Evolutionary conservation across 1,140 invertebrate genomes (phyloP).

Genomic region (Heliothis subflexa): DNA sequence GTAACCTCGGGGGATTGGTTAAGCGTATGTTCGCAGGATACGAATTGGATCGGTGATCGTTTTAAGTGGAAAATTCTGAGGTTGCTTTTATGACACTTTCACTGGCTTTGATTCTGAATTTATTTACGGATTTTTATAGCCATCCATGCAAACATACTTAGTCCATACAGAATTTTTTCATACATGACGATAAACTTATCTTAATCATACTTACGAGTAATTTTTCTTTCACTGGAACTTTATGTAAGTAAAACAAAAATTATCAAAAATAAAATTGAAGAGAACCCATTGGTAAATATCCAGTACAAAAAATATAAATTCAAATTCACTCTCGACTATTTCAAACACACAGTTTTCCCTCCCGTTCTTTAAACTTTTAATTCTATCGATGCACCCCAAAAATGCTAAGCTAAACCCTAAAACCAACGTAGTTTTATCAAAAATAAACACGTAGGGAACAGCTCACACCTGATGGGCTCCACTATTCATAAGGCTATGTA

Average conservation of each 20-base stretch:
- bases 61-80: constrained; percentile 14
- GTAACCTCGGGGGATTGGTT: constrained; percentile 28
- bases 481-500: constrained; percentile 49
- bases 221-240: too few species aligned
- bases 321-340: too few species aligned
- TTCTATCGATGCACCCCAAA: constrained; percentile 3
- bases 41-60: constrained; percentile 23
- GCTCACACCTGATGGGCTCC: constrained; percentile 22
- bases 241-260: background rate
- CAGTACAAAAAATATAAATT: background rate
- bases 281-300: too few species aligned
- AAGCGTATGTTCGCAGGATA: constrained; percentile 18
- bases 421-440: constrained; percentile 24
- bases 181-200: too few species aligned
- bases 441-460: constrained; percentile 32
- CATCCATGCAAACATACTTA: too few species aligned
- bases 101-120: background rate
- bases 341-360: background rate
- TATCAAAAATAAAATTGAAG: too few species aligned
- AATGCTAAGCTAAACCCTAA: constrained; percentile 13
- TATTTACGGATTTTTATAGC: background rate
- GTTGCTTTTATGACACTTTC: constrained; percentile 19
- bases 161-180: too few species aligned
- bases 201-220: too few species aligned
- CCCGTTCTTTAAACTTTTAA: background rate